Percentiles rank a stretch among this genome's conserved stretches.
Conservation (phyloP, 2,888 invertebrate species). For the Synanthedon formicaeformis region DNA sequence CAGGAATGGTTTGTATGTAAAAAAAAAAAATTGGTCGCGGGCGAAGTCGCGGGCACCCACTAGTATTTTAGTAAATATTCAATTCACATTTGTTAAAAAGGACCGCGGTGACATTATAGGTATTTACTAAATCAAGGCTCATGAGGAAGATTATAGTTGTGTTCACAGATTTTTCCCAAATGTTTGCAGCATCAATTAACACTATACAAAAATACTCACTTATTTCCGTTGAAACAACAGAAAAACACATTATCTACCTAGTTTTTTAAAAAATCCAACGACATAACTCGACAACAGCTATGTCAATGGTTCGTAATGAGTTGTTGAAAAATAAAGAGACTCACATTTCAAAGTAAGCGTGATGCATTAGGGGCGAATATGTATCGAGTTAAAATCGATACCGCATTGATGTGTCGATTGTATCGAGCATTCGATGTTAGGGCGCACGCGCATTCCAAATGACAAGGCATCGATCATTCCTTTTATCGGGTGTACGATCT, state of each 20-base stretch:
- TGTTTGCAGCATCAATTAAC: too few relatives aligned
- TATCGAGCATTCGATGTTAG: conserved; percentile 7
- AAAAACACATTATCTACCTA: neutral
- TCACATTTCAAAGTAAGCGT: neutral
- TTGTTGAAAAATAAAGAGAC: conserved; percentile 21
- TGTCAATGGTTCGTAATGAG: conserved; percentile 28
- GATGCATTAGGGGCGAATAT: neutral
- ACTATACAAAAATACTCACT: too few relatives aligned
- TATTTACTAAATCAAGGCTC: too few relatives aligned
- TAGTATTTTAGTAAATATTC: too few relatives aligned
- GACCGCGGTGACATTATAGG: too few relatives aligned
- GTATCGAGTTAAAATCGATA: conserved; percentile 1
- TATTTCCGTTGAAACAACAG: too few relatives aligned
- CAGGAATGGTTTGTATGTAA: too few relatives aligned
- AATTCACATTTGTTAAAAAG: too few relatives aligned
- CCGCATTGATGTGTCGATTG: conserved; percentile 3
- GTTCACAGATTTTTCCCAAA: too few relatives aligned
- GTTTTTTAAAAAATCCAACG: neutral
- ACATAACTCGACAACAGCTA: conserved; percentile 22
- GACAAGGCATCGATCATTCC: conserved; percentile 41
- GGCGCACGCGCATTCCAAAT: conserved; percentile 12
- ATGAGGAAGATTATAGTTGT: too few relatives aligned
- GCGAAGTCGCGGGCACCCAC: too few relatives aligned
- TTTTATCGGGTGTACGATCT: conserved; percentile 20
- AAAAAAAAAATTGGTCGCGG: too few relatives aligned